Conservation (phyloP, 2,888 invertebrate genomes). For the Brachypterus glaber region DNA sequence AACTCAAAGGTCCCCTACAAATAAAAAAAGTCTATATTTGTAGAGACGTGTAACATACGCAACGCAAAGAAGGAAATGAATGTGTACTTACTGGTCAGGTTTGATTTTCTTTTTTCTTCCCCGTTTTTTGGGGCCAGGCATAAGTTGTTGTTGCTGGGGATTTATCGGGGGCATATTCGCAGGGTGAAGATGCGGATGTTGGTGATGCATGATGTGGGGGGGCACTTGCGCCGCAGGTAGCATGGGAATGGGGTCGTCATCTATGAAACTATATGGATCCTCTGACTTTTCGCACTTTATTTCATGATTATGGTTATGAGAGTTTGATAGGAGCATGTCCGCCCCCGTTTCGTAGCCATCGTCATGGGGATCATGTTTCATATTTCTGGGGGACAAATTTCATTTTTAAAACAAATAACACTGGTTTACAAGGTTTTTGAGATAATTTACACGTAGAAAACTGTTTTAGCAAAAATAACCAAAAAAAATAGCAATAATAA, state of each 20-base stretch:
- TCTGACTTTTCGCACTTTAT: conserved; percentile 45
- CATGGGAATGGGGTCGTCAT: conserved; percentile 56
- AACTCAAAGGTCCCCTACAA: no score
- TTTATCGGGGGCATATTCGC: conserved; percentile 39
- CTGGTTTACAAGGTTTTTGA: no score
- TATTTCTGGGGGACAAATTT: conserved; percentile 33
- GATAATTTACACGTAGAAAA: no score
- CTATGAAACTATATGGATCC: conserved; percentile 80
- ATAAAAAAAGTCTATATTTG: no score
- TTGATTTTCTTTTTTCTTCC: conserved; percentile 80
- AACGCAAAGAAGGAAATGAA: no score
- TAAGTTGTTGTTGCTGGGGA: conserved; percentile 38
- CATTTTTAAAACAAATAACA: conserved; percentile 9
- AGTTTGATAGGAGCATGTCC: conserved; percentile 44
- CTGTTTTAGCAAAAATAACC: no score
- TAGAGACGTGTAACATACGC: conserved; percentile 5
- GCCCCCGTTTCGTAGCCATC: conserved; percentile 85
- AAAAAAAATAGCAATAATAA: no score
- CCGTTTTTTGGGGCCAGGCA: conserved; percentile 64
- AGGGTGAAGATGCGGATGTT: conserved; percentile 29
- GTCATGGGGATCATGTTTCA: conserved; percentile 63
- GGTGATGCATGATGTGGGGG: conserved; percentile 14
- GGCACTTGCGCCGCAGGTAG: conserved; percentile 27
- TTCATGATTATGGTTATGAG: conserved; percentile 36
- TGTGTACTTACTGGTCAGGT: conserved; percentile 46